A percentile compares a stretch with the other conserved stretches of the same genome.
Conservation (phyloP, 1,140 invertebrate species). For the Macrobrachium rosenbergii region DNA sequence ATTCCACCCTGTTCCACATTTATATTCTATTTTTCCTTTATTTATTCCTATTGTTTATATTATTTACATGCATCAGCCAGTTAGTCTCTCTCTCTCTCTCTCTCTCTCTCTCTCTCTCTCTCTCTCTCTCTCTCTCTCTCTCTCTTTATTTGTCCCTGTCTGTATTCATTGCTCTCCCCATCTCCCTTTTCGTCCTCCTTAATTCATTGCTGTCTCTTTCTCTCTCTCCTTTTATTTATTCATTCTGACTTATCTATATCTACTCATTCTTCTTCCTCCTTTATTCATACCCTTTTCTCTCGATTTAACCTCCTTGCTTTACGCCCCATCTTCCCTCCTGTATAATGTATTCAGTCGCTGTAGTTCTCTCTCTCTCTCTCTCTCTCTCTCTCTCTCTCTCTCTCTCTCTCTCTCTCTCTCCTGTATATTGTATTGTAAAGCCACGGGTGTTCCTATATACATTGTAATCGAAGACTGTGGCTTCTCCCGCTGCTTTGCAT, state of each 20-base stretch:
- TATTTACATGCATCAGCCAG: neutral
- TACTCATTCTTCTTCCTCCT: neutral
- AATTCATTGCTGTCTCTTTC: neutral
- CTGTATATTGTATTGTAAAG: neutral
- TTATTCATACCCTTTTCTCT: neutral
- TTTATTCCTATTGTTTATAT: neutral
- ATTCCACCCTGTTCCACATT: too few species aligned
- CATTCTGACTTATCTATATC: too few species aligned
- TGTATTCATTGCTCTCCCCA: neutral
- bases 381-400: neutral
- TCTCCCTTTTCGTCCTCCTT: neutral
- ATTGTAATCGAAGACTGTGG: too few species aligned
- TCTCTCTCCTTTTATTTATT: neutral
- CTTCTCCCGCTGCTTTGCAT: too few species aligned
- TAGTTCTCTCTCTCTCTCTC: too few species aligned
- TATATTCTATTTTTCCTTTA: neutral
- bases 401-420: slow-evolving; percentile 29
- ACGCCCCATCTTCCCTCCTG: neutral
- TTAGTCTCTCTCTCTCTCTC: neutral
- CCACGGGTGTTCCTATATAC: neutral
- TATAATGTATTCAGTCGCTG: neutral
- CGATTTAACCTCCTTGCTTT: too few species aligned
- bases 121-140: neutral
- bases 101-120: neutral
- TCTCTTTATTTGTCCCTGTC: neutral